Evolutionary conservation across 2,888 invertebrate genomes (phyloP).

Genomic region (Hesperia comma): DNA sequence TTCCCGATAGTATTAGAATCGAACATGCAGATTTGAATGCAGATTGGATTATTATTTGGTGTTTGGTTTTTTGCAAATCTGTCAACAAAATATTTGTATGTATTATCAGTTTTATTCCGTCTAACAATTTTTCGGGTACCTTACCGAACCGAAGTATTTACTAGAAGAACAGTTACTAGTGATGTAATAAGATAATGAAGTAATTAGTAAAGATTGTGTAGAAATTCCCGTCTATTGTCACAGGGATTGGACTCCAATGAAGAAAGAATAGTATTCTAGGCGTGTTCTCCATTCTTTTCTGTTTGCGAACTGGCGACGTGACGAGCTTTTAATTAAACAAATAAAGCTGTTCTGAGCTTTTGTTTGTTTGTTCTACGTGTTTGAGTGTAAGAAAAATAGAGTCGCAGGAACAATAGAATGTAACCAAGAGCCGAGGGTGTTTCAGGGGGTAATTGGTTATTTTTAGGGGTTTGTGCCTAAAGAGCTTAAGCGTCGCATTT

Average conservation of each 20-base stretch:
- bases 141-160: too few relatives aligned
- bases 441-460: constrained; percentile 11
- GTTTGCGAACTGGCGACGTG: constrained; percentile 25
- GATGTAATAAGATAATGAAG: too few relatives aligned
- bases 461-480: constrained; percentile 5
- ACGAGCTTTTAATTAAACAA: constrained; percentile 36
- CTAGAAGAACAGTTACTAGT: too few relatives aligned
- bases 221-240: not conserved
- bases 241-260: constrained; percentile 5
- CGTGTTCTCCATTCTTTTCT: constrained; percentile 28
- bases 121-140: too few relatives aligned
- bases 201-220: not conserved
- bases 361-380: constrained; percentile 33
- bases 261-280: constrained; percentile 12
- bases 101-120: too few relatives aligned
- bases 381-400: constrained; percentile 35
- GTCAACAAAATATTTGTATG: too few relatives aligned
- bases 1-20: too few relatives aligned
- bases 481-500: not conserved
- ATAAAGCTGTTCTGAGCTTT: constrained; percentile 35
- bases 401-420: constrained; percentile 19
- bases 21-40: too few relatives aligned
- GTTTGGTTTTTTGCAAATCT: too few relatives aligned
- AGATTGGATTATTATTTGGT: too few relatives aligned
- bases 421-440: constrained; percentile 16